Conservation (phyloP, 2,797 vertebrate genomes). For the Lateolabrax maculatus region DNA sequence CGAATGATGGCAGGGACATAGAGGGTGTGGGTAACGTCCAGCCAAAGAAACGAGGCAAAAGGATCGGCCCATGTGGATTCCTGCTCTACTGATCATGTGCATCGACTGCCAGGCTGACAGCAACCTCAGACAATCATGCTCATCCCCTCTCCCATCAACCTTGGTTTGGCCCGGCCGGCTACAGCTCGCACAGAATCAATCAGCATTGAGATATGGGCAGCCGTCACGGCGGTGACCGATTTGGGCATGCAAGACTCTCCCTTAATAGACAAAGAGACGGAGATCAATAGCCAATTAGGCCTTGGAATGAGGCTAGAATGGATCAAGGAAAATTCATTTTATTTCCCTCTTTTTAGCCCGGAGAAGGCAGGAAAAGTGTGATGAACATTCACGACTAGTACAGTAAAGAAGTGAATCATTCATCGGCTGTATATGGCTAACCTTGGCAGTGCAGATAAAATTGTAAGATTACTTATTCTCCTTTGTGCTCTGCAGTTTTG, state of each 20-base stretch:
- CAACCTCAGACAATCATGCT: constrained; percentile 71
- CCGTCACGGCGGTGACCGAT: constrained; percentile 69
- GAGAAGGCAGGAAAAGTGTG: constrained; percentile 59
- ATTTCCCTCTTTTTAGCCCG: constrained; percentile 54
- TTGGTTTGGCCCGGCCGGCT: constrained; percentile 59
- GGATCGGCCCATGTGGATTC: constrained; percentile 52
- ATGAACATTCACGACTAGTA: constrained; percentile 58
- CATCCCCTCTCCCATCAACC: constrained; percentile 68
- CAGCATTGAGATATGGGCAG: constrained; percentile 77
- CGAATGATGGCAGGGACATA: constrained; percentile 46
- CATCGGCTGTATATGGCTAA: constrained; percentile 25
- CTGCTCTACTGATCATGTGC: constrained; percentile 71
- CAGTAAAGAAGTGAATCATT: constrained; percentile 57
- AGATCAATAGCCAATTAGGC: constrained; percentile 88
- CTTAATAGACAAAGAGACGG: constrained; percentile 80
- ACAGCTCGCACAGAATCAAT: constrained; percentile 77
- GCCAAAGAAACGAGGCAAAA: constrained; percentile 37
- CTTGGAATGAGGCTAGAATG: constrained; percentile 75
- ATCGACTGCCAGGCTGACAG: constrained; percentile 57
- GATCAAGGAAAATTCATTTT: constrained; percentile 79
- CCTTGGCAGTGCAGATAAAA: constrained; percentile 29
- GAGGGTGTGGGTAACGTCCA: constrained; percentile 22
- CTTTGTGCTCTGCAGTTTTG: constrained; percentile 22
- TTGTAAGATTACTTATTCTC: constrained; percentile 11
- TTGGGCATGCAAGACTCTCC: constrained; percentile 80